Evolutionary conservation across 1,140 invertebrate species (phyloP).

Genomic region (Drosophila rhopaloa): DNA sequence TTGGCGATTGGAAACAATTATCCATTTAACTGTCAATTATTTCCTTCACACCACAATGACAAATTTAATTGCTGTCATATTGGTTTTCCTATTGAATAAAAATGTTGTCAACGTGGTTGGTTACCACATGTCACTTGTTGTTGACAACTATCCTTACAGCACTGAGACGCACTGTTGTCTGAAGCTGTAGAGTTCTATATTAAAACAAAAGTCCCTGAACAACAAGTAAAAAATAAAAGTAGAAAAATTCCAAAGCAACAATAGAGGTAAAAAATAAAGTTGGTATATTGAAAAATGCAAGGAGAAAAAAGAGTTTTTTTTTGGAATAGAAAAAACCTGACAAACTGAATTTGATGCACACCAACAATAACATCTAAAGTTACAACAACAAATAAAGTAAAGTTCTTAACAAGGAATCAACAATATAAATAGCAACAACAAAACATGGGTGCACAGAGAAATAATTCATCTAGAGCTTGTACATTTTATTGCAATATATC

Average conservation of each 20-base stretch:
- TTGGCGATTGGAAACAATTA: conserved; percentile 10
- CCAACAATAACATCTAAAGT: conserved; percentile 28
- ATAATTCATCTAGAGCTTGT: background rate
- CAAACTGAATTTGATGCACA: conserved; percentile 72
- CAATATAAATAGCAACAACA: conserved; percentile 41
- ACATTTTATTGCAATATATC: too few relatives aligned
- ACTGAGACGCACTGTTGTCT: conserved; percentile 20
- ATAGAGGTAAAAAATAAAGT: conserved; percentile 35
- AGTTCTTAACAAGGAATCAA: conserved; percentile 17
- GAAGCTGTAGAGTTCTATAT: conserved; percentile 44
- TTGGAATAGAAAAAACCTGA: conserved; percentile 22
- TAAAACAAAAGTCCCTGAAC: conserved; percentile 69
- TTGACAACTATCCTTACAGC: background rate
- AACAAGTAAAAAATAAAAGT: conserved; percentile 22
- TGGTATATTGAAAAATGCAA: conserved; percentile 51
- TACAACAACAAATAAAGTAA: conserved; percentile 38
- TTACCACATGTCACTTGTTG: background rate
- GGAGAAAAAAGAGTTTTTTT: conserved; percentile 5
- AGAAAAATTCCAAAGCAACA: conserved; percentile 29
- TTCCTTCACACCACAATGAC: background rate
- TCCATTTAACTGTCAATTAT: conserved; percentile 13
- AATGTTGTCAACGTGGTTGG: background rate
- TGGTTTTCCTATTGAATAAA: background rate
- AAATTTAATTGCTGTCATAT: conserved; percentile 26
- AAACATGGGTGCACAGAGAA: conserved; percentile 22